Conservation (phyloP, 2,888 invertebrate species). For the Iselma pallidipennis region DNA sequence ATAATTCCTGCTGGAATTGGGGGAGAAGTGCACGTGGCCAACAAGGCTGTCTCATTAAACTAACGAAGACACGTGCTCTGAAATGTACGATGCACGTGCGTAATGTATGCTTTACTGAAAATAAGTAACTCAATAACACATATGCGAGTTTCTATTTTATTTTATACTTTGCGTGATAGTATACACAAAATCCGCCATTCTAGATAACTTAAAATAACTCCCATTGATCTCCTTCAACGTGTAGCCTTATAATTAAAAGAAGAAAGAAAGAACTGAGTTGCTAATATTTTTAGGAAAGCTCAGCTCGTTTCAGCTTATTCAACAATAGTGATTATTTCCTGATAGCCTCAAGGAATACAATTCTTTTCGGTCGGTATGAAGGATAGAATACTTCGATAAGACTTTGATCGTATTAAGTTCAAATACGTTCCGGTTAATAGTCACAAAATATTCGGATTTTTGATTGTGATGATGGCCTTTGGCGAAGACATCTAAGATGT, state of each 20-base stretch:
- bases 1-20: slow-evolving; percentile 29
- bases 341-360: too few species aligned
- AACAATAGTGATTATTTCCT: too few species aligned
- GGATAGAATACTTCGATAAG: too few species aligned
- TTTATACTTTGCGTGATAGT: slow-evolving; percentile 14
- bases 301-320: too few species aligned
- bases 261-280: too few species aligned
- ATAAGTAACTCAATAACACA: slow-evolving; percentile 35
- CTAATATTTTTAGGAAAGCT: too few species aligned
- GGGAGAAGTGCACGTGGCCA: slow-evolving; percentile 45
- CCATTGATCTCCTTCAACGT: too few species aligned
- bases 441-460: background rate
- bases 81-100: slow-evolving; percentile 40
- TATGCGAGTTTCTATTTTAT: slow-evolving; percentile 24
- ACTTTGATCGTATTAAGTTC: too few species aligned
- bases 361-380: too few species aligned
- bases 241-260: too few species aligned
- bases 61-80: slow-evolving; percentile 51
- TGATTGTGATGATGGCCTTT: slow-evolving; percentile 6
- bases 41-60: slow-evolving; percentile 50
- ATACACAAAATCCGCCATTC: background rate
- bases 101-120: slow-evolving; percentile 28
- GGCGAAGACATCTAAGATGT: slow-evolving; percentile 11
- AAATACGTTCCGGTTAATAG: background rate
- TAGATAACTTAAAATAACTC: background rate